Evolutionary conservation across 2,113 vertebrate genomes (phyloP), one percentile per base, ranked within the genome.

Genomic region (Psettodes erumei): DNA sequence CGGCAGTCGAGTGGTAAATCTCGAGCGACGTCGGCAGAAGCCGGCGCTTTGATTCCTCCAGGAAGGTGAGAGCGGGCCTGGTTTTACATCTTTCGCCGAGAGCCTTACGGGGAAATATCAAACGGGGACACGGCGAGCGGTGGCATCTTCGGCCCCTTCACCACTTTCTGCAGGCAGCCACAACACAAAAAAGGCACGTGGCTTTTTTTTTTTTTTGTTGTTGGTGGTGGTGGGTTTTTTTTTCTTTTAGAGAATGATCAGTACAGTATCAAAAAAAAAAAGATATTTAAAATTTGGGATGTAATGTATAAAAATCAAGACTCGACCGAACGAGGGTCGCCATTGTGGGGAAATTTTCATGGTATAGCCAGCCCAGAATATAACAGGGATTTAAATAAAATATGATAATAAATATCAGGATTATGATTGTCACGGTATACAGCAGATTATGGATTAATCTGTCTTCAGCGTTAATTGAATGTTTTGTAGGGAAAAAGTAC

Each of bases 1-100:
- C 89, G 71, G 58, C 81, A 79, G 88, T 86, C 47, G 84, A 92
- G 83, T 79, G 88, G 86, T 82, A 85, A 87, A 89, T 89, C 84
- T 88, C 72, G 23, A 88, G 85, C 82, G 72, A 84, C 78, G 85
- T 89, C 72, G 67, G 78, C 64, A 63, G 71, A 85, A 85, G 88
- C 67, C n/a, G 28, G 59, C 62, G 56, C 90, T 91, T 90, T 89
- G 84, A 89, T 89, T 90, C 80, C 76, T 83, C 48, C 77, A 71
- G 64, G 79, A 86, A 82, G 79, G 61, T 32, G 56, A 43, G 77
- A 78, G 56, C 38, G 27, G 68, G 71, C 66, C 75, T 88, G 56
- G 62, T 84, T 88, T n/a, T 75, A 83, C 78, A 78, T 79, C 60
- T 88, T 82, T 82, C 81, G 61, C 71, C 23, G 7, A 35, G 71